These are phyloP conservation scores for Sepiola atlantica DNA, from an alignment of 2,888 invertebrate genomes.

Conservation along the genomic window DNA sequence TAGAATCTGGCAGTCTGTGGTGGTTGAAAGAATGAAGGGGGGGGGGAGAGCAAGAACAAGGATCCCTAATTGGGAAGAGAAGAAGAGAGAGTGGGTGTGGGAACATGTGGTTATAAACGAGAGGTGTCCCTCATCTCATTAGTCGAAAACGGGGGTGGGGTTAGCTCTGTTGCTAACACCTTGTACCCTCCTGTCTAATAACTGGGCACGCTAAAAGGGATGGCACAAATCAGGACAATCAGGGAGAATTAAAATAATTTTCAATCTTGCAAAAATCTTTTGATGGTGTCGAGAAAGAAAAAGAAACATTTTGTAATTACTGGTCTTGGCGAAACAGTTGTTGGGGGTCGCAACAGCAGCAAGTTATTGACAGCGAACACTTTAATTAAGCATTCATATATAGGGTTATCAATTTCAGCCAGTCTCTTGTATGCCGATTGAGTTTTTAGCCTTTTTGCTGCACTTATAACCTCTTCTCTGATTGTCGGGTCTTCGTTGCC, in stretches of 20 bases:
- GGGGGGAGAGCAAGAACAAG: not conserved
- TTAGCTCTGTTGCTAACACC: not conserved
- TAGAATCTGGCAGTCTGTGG: not conserved
- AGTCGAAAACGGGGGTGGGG: not conserved
- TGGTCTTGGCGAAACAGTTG: constrained; percentile 1
- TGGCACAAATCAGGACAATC: constrained; percentile 9
- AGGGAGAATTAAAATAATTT: constrained; percentile 32
- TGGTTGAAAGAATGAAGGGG: not conserved
- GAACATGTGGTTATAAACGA: not conserved
- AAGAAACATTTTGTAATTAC: constrained; percentile 1
- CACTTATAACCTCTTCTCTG: accelerated
- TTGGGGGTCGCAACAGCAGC: not conserved
- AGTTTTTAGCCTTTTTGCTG: not conserved
- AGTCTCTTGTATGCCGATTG: not conserved
- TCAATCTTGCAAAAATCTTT: constrained; percentile 32
- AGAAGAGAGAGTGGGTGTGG: too few species aligned
- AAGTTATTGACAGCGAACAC: not conserved
- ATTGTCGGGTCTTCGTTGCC: not conserved
- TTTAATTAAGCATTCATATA: not conserved
- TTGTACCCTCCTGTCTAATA: constrained; percentile 20
- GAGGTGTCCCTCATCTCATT: constrained; percentile 32
- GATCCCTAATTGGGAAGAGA: not conserved
- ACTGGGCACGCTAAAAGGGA: constrained; percentile 14
- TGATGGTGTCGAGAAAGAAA: constrained; percentile 19
- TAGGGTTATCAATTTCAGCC: not conserved